A percentile compares a stretch with the other conserved stretches of the same genome.
Conservation (phyloP, 2,888 invertebrate genomes). For the Polia nebulosa region DNA sequence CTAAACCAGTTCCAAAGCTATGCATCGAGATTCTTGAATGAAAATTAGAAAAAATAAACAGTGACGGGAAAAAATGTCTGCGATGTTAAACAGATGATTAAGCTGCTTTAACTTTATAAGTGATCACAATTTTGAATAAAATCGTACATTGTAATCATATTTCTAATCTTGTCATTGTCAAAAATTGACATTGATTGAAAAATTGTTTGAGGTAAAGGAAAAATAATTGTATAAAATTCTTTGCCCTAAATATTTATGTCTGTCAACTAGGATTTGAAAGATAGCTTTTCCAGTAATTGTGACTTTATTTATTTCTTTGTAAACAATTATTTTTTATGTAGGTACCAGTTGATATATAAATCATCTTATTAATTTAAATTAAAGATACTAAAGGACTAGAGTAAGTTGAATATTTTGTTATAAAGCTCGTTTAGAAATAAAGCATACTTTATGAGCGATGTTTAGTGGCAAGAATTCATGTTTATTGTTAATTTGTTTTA, state of each 20-base stretch:
- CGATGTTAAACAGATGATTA: constrained; percentile 22
- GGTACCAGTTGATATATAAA: neutral
- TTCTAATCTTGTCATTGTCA: neutral
- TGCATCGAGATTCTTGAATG: constrained; percentile 54
- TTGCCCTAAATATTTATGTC: constrained; percentile 18
- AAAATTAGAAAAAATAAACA: constrained; percentile 60
- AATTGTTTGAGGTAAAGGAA: neutral
- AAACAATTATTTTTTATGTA: constrained; percentile 18
- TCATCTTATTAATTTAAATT: constrained; percentile 8
- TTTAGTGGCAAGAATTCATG: constrained; percentile 19
- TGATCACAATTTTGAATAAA: constrained; percentile 2
- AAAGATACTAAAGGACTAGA: neutral
- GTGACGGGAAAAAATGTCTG: constrained; percentile 13
- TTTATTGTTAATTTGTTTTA: constrained; percentile 39
- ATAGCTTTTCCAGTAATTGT: neutral
- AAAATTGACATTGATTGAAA: too few species aligned
- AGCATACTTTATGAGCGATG: constrained; percentile 12
- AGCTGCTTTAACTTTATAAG: neutral
- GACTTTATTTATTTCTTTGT: constrained; percentile 2
- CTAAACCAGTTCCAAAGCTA: constrained; percentile 60
- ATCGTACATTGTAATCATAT: neutral
- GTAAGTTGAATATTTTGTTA: constrained; percentile 41
- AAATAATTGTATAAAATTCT: neutral
- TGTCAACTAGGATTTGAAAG: constrained; percentile 6
- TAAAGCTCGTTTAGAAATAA: constrained; percentile 34